phyloP scores from a whole-genome alignment of 2,888 invertebrate species.

The Mimachlamys varia region DNA sequence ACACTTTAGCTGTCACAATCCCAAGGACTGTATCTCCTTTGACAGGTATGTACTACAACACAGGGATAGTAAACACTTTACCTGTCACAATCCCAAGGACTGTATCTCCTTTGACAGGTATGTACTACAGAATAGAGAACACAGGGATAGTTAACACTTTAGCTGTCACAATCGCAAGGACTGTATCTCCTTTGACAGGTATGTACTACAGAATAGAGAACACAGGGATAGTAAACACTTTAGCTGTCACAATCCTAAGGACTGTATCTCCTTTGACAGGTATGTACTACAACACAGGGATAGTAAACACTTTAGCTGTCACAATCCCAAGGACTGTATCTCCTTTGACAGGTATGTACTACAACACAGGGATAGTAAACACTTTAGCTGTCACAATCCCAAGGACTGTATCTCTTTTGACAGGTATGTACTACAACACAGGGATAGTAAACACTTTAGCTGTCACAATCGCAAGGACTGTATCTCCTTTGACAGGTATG shows the following conservation, averaged over 20 bases:
- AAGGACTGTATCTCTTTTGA: conserved; percentile 92
- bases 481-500: conserved; percentile 91
- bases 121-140: conserved; percentile 86
- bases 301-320: conserved; percentile 85
- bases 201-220: conserved; percentile 87
- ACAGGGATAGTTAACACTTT: conserved; percentile 82
- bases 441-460: conserved; percentile 84
- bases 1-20: conserved; percentile 89
- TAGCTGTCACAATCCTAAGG: conserved; percentile 91
- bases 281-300: conserved; percentile 84
- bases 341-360: conserved; percentile 91
- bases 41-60: conserved; percentile 87
- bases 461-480: conserved; percentile 92
- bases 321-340: conserved; percentile 94
- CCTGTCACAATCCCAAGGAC: conserved; percentile 92
- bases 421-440: conserved; percentile 87
- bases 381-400: conserved; percentile 92
- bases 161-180: conserved; percentile 91
- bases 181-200: conserved; percentile 91
- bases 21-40: conserved; percentile 94
- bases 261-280: conserved; percentile 93
- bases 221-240: conserved; percentile 80
- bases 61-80: conserved; percentile 82
- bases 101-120: conserved; percentile 92
- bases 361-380: background rate